Conservation (phyloP, 2,888 invertebrate genomes). For the Lycia hirtaria region DNA sequence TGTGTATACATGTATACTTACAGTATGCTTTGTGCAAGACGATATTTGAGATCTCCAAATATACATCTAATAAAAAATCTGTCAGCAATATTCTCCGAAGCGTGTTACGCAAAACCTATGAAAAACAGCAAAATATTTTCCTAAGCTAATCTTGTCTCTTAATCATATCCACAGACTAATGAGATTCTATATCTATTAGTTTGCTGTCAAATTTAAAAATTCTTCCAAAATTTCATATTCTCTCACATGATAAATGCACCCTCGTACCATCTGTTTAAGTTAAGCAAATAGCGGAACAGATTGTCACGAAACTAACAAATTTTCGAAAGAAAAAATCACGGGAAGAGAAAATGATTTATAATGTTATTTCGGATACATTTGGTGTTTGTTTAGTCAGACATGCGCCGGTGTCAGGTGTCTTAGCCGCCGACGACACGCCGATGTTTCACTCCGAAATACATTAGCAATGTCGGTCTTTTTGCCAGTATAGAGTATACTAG, state of each 20-base stretch:
- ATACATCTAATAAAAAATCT: not conserved
- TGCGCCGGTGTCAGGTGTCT: slow-evolving; percentile 63
- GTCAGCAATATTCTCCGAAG: not conserved
- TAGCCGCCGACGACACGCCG: slow-evolving; percentile 48
- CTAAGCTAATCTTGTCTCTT: not conserved
- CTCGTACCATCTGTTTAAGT: slow-evolving; percentile 75
- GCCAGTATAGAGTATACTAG: slow-evolving; percentile 7
- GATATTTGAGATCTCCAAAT: too few species aligned
- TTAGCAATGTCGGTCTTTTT: slow-evolving; percentile 50
- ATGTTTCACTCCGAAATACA: slow-evolving; percentile 57
- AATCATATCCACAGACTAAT: slow-evolving; percentile 45
- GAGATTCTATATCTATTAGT: slow-evolving; percentile 58
- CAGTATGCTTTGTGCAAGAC: too few species aligned
- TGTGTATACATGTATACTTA: too few species aligned
- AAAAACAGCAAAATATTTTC: not conserved
- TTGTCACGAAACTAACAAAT: slow-evolving; percentile 83
- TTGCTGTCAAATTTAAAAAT: slow-evolving; percentile 56
- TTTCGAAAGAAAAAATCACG: slow-evolving; percentile 68
- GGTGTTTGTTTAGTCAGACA: slow-evolving; percentile 71
- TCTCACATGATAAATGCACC: slow-evolving; percentile 72
- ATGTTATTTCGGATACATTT: slow-evolving; percentile 80
- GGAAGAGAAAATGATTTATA: slow-evolving; percentile 79
- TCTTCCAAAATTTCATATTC: slow-evolving; percentile 66
- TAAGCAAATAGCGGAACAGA: slow-evolving; percentile 85
- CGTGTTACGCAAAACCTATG: not conserved